Conservation (phyloP, 2,888 invertebrate species). For the Acanthosoma haemorrhoidale region DNA sequence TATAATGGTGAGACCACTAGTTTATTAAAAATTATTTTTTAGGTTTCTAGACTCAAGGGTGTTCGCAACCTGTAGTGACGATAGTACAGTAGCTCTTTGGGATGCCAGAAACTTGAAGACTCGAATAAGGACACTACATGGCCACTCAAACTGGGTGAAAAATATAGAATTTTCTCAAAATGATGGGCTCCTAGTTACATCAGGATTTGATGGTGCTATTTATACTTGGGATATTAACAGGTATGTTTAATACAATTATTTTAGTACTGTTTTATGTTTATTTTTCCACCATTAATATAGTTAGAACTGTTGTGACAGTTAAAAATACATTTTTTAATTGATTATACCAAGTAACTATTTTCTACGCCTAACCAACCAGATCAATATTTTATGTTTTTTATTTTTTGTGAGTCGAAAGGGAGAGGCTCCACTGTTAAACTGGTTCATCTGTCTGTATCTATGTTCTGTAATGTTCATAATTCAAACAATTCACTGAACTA, state of each 20-base stretch:
- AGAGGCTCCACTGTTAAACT: too few relatives aligned
- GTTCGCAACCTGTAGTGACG: constrained; percentile 92
- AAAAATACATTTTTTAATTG: too few relatives aligned
- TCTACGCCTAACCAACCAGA: not conserved
- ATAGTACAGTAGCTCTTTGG: constrained; percentile 88
- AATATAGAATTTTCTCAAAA: constrained; percentile 87
- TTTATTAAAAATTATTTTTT: constrained; percentile 40
- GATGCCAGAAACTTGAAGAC: constrained; percentile 79
- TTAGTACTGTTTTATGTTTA: not conserved
- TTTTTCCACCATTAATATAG: too few relatives aligned
- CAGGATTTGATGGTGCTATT: constrained; percentile 88
- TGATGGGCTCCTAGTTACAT: constrained; percentile 79
- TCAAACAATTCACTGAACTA: too few relatives aligned
- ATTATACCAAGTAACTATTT: not conserved
- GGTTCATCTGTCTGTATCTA: too few relatives aligned
- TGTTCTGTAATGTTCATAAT: too few relatives aligned
- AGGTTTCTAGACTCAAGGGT: constrained; percentile 81
- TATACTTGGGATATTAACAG: constrained; percentile 92
- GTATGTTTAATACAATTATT: constrained; percentile 45
- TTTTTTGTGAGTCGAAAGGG: too few relatives aligned
- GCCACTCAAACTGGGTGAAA: constrained; percentile 94
- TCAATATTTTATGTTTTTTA: too few relatives aligned
- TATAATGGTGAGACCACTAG: too few relatives aligned
- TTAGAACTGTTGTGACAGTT: too few relatives aligned
- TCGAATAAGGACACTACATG: constrained; percentile 69